Evolutionary conservation across 2,113 vertebrate species (phyloP).

Genomic region (Miniopterus natalensis): DNA sequence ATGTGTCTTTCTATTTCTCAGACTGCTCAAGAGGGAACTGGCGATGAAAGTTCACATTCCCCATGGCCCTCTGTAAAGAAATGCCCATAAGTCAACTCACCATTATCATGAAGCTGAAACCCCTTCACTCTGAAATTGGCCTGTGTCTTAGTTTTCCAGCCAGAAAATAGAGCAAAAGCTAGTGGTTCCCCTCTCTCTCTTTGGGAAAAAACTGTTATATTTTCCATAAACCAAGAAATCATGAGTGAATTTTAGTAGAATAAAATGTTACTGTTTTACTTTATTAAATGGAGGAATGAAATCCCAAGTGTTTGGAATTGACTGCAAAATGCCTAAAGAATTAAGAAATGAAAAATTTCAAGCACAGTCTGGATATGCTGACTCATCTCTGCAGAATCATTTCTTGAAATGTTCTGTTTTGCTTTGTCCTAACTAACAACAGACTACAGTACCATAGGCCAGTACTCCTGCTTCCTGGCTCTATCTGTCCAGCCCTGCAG

Average conservation of each 20-base stretch:
- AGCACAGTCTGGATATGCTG: not conserved
- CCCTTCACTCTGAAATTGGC: not conserved
- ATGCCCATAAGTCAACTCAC: not conserved
- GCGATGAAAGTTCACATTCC: not conserved
- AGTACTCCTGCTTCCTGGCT: not conserved
- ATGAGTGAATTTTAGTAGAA: not conserved
- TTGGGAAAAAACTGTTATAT: not conserved
- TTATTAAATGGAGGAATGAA: constrained; percentile 54
- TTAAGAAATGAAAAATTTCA: constrained; percentile 41
- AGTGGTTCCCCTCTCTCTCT: not conserved
- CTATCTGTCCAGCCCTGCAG: not conserved
- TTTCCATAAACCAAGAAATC: not conserved
- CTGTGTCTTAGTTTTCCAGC: not conserved
- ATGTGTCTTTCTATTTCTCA: not conserved
- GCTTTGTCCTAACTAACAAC: not conserved
- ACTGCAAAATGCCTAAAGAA: constrained; percentile 29
- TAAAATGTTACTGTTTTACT: not conserved
- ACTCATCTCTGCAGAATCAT: not conserved
- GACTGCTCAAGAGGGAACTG: not conserved
- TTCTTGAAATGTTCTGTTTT: not conserved
- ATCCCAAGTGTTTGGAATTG: not conserved
- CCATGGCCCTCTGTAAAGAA: not conserved
- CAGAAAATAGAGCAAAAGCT: not conserved
- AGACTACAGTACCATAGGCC: not conserved
- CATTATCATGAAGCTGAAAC: not conserved